Evolutionary conservation across 2,888 invertebrate genomes (phyloP).

Genomic region (Sialis lutaria): DNA sequence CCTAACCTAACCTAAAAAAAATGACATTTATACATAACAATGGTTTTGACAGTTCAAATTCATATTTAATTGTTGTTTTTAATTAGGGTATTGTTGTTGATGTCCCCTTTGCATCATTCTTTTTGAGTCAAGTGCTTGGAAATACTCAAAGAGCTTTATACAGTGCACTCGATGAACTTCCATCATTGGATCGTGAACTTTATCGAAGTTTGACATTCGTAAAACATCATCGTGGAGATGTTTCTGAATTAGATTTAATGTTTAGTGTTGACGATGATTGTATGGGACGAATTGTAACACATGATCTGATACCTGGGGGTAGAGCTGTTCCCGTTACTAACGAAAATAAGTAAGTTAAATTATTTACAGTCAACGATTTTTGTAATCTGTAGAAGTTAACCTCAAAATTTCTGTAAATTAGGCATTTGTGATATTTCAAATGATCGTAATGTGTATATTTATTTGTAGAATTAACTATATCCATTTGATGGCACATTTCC

Average conservation of each 20-base stretch:
- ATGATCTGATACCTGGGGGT: conserved; percentile 92
- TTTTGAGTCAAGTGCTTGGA: conserved; percentile 87
- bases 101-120: conserved; percentile 97
- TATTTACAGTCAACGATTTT: conserved; percentile 1
- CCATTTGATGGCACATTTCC: conserved; percentile 95
- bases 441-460: neutral
- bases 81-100: conserved; percentile 87
- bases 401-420: neutral
- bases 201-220: conserved; percentile 92
- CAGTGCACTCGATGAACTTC: conserved; percentile 95
- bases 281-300: conserved; percentile 83
- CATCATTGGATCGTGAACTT: conserved; percentile 88
- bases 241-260: conserved; percentile 82
- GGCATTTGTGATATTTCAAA: neutral
- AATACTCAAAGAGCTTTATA: conserved; percentile 86
- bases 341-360: conserved; percentile 68
- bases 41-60: neutral
- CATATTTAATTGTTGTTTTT: neutral
- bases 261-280: conserved; percentile 94
- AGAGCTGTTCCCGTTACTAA: conserved; percentile 84
- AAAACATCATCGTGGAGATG: conserved; percentile 86
- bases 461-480: conserved; percentile 83
- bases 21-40: no score
- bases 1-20: no score
- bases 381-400: neutral